Evolutionary conservation across 2,888 invertebrate genomes (phyloP).

Genomic region (Lithophane leautieri): DNA sequence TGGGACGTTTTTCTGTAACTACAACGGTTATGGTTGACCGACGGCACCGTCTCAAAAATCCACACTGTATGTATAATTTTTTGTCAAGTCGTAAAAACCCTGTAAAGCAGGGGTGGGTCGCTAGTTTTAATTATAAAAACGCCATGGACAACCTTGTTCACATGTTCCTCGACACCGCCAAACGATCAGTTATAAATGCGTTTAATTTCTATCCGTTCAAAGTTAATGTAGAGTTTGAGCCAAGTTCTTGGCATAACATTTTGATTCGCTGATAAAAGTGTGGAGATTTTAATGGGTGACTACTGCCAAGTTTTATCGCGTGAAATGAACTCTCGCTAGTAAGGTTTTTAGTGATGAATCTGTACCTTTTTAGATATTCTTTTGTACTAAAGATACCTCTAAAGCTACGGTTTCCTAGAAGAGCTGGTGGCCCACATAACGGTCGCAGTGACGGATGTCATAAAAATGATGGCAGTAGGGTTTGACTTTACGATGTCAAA

Average conservation of each 20-base stretch:
- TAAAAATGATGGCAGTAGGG: neutral
- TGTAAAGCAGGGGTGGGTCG: no score
- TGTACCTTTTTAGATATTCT: no score
- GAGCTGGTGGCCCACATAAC: neutral
- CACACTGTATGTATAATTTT: neutral
- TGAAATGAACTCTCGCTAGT: neutral
- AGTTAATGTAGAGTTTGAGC: constrained; percentile 42
- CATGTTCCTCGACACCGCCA: constrained; percentile 39
- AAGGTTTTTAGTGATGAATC: neutral
- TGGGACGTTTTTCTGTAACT: no score
- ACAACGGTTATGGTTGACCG: no score
- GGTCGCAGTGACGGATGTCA: neutral
- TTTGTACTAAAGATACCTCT: neutral
- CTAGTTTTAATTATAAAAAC: constrained; percentile 1
- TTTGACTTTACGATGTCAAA: no score
- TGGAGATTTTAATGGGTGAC: constrained; percentile 13
- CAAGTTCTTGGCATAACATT: constrained; percentile 42
- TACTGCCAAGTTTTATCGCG: constrained; percentile 30
- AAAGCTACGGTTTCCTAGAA: neutral
- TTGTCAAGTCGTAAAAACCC: neutral
- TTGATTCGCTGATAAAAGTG: constrained; percentile 43
- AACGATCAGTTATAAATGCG: constrained; percentile 53
- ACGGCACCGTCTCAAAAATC: no score
- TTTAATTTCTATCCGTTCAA: constrained; percentile 48
- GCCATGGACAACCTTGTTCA: constrained; percentile 15